Evolutionary conservation across 2,113 vertebrate species (phyloP).

Genomic region (Brachyhypopomus gauderio): DNA sequence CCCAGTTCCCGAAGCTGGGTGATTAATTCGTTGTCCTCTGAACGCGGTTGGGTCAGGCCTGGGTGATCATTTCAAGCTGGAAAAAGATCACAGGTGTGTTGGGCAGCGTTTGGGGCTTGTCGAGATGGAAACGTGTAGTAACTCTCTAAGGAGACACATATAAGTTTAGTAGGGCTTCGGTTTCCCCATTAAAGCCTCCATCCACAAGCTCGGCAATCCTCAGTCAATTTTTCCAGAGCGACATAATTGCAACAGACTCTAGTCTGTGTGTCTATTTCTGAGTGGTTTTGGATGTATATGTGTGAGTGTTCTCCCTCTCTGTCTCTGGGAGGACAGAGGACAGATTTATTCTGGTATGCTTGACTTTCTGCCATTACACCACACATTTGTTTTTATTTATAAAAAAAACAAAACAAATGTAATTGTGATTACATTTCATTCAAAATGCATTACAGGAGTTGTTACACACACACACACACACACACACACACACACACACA

Average conservation of each 20-base stretch:
- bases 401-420: neutral
- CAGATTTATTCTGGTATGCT: conserved; percentile 6
- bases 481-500: no score
- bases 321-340: conserved; percentile 22
- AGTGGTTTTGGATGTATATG: conserved; percentile 37
- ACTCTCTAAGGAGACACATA: conserved; percentile 47
- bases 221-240: conserved; percentile 49
- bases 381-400: neutral
- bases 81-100: conserved; percentile 53
- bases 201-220: conserved; percentile 41
- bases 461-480: neutral
- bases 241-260: conserved; percentile 43
- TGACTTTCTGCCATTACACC: neutral
- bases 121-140: conserved; percentile 52
- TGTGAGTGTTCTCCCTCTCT: conserved; percentile 37
- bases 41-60: conserved; percentile 30
- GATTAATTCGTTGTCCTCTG: conserved; percentile 34
- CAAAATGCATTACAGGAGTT: neutral
- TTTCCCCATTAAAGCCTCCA: conserved; percentile 57
- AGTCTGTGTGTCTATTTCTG: conserved; percentile 51
- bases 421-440: neutral
- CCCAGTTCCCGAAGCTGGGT: conserved; percentile 33
- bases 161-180: conserved; percentile 51
- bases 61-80: conserved; percentile 47
- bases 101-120: conserved; percentile 38